Conservation (phyloP, 2,797 vertebrate genomes). For the Brachymystax lenok region DNA sequence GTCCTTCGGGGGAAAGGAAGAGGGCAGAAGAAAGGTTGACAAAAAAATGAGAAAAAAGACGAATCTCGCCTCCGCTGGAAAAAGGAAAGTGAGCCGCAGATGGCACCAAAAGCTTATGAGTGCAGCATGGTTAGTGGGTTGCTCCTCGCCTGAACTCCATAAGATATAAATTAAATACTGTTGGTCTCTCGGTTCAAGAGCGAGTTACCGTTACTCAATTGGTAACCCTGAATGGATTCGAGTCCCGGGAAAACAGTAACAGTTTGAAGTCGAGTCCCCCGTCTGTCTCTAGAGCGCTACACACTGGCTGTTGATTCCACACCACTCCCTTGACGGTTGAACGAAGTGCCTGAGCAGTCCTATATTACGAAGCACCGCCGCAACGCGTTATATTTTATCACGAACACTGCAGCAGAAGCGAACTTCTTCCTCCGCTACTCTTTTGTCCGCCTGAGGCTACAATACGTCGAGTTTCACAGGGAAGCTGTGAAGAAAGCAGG, state of each 20-base stretch:
- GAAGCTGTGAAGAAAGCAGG: no score
- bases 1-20: constrained; percentile 14
- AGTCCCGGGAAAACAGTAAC: constrained; percentile 14
- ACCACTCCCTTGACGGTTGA: constrained; percentile 39
- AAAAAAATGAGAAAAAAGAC: constrained; percentile 34
- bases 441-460: no score
- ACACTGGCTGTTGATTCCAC: constrained; percentile 38
- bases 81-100: constrained; percentile 63
- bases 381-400: no score
- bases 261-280: constrained; percentile 27
- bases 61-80: constrained; percentile 47
- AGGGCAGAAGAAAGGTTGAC: constrained; percentile 38
- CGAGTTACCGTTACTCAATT: constrained; percentile 25
- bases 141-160: constrained; percentile 56
- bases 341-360: constrained; percentile 51
- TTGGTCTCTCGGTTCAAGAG: neutral
- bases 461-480: no score
- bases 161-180: constrained; percentile 3
- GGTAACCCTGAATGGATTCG: constrained; percentile 29
- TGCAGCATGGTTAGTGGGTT: constrained; percentile 49
- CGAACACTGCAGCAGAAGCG: no score
- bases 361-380: constrained; percentile 5
- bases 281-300: constrained; percentile 14
- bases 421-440: no score
- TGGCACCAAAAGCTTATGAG: constrained; percentile 36